These are phyloP conservation scores for Halcyon senegalensis DNA, from an alignment of 2,113 vertebrate species.

Conservation along the genomic window DNA sequence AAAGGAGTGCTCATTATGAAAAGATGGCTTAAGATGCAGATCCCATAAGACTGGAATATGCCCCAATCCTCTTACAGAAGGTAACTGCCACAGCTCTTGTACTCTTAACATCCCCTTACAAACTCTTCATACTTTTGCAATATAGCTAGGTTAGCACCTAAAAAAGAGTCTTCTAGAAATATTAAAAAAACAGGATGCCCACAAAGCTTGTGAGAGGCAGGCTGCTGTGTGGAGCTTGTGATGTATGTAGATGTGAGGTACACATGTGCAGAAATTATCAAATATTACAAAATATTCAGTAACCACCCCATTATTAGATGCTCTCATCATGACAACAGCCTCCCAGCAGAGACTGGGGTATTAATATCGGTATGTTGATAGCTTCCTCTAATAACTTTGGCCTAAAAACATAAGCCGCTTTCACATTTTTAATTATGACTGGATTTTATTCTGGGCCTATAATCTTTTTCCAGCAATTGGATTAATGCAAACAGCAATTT, in stretches of 20 bases:
- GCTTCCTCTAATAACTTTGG: conserved; percentile 38
- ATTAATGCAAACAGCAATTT: conserved; percentile 16
- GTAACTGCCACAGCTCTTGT: neutral
- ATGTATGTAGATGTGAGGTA: rapidly evolving
- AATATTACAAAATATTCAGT: neutral
- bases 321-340: neutral
- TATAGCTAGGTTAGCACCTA: neutral
- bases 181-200: neutral
- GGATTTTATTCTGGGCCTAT: conserved; percentile 30
- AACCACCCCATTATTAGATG: neutral
- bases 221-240: neutral
- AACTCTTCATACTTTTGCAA: neutral
- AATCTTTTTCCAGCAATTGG: conserved; percentile 58
- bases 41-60: neutral
- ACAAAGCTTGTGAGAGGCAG: neutral
- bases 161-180: neutral
- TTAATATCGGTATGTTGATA: neutral
- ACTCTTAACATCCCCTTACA: neutral
- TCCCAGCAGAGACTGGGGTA: neutral
- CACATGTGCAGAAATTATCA: neutral
- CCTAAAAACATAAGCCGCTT: conserved; percentile 61
- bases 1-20: neutral
- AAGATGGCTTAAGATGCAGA: conserved; percentile 11
- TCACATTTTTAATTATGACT: conserved; percentile 37
- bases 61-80: conserved; percentile 13